Conservation (phyloP, 1,140 invertebrate species). For the Atopsyche davidsoni region DNA sequence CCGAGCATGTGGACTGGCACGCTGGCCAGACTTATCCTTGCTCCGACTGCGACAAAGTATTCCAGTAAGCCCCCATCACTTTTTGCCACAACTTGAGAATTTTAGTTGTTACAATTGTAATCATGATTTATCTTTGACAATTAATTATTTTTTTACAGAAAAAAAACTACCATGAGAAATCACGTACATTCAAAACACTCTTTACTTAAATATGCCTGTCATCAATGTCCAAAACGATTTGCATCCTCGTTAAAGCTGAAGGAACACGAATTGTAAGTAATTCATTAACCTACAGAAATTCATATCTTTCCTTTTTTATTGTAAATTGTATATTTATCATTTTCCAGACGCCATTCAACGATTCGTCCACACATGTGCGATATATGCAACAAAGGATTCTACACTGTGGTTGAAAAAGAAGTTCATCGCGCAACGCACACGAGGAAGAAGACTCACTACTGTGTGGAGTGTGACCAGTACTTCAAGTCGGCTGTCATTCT, state of each 20-base stretch:
- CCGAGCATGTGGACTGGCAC: constrained; percentile 26
- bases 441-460: constrained; percentile 13
- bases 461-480: constrained; percentile 24
- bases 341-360: constrained; percentile 15
- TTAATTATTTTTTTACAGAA: constrained; percentile 32
- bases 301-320: not conserved
- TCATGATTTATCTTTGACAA: constrained; percentile 30
- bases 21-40: constrained; percentile 20
- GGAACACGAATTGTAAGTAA: constrained; percentile 19
- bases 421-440: constrained; percentile 20
- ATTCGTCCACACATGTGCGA: constrained; percentile 14
- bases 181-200: constrained; percentile 32
- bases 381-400: constrained; percentile 21
- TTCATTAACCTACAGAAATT: not conserved
- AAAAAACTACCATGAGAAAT: constrained; percentile 33
- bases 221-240: constrained; percentile 35
- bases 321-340: not conserved
- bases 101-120: not conserved
- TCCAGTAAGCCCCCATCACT: constrained; percentile 16
- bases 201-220: constrained; percentile 29
- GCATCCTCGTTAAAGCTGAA: no score
- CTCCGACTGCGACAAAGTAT: constrained; percentile 10
- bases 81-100: not conserved
- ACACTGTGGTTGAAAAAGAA: constrained; percentile 11
- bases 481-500: constrained; percentile 22